Conservation (phyloP, 2,797 vertebrate genomes). For the Geotrypetes seraphini region DNA sequence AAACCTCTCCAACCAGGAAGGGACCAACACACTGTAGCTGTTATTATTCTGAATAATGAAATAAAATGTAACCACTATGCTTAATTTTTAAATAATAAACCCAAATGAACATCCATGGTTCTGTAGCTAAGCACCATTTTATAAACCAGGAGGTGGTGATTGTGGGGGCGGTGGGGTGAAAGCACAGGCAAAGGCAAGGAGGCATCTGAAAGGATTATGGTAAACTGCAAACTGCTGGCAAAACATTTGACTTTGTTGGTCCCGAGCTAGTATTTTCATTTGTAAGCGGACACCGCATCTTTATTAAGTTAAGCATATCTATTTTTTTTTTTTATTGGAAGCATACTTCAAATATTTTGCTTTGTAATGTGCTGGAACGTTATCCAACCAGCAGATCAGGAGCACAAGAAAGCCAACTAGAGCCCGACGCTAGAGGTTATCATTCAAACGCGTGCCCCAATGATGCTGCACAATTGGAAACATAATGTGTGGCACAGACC, state of each 20-base stretch:
- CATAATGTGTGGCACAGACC: too few species aligned
- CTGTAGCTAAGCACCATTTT: slow-evolving; percentile 37
- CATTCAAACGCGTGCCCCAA: too few species aligned
- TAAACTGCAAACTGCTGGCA: slow-evolving; percentile 53
- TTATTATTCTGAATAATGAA: slow-evolving; percentile 24
- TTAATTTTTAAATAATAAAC: slow-evolving; percentile 43
- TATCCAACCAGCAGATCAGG: slow-evolving; percentile 47
- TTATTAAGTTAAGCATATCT: slow-evolving; percentile 59
- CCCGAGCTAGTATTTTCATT: slow-evolving; percentile 50
- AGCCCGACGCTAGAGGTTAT: too few species aligned
- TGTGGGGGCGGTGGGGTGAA: too few species aligned
- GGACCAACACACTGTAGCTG: too few species aligned
- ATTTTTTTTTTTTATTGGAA: slow-evolving; percentile 52
- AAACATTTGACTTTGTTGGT: slow-evolving; percentile 50
- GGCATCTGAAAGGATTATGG: slow-evolving; percentile 30
- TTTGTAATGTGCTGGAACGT: slow-evolving; percentile 50
- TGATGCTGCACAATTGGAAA: too few species aligned
- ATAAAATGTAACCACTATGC: slow-evolving; percentile 30
- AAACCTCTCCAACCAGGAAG: slow-evolving; percentile 40
- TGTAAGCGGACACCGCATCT: slow-evolving; percentile 65
- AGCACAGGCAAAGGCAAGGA: slow-evolving; percentile 19
- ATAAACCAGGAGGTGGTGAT: slow-evolving; percentile 33
- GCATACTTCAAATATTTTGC: slow-evolving; percentile 65
- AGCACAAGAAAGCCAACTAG: too few species aligned
- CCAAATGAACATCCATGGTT: slow-evolving; percentile 36